These are phyloP conservation scores for Coryphaenoides rupestris DNA, from an alignment of 2,113 vertebrate genomes.

Conservation along the genomic window DNA sequence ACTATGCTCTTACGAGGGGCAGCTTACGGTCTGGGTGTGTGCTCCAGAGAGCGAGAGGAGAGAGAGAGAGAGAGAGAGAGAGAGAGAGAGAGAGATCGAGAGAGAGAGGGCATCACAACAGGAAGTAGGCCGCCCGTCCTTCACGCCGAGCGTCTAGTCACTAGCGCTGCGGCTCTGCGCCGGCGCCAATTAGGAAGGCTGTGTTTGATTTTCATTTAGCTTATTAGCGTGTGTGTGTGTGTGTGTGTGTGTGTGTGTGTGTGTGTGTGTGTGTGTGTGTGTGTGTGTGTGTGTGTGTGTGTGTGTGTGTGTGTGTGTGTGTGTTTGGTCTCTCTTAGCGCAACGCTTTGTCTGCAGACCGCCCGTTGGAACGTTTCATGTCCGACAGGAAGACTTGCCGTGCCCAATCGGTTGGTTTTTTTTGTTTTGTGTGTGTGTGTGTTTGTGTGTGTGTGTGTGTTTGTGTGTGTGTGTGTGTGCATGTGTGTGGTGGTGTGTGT, in stretches of 20 bases:
- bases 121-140: not conserved
- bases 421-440: constrained; percentile 15
- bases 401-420: too few species aligned
- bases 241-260: not conserved
- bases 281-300: not conserved
- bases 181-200: too few species aligned
- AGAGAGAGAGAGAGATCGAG: too few species aligned
- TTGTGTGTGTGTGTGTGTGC: constrained; percentile 9
- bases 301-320: not conserved
- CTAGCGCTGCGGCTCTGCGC: too few species aligned
- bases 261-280: not conserved
- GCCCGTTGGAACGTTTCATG: too few species aligned
- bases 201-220: not conserved
- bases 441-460: too few species aligned
- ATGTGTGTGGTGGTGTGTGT: constrained; percentile 12
- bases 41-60: too few species aligned
- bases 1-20: constrained; percentile 40
- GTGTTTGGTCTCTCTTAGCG: too few species aligned
- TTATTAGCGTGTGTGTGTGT: not conserved
- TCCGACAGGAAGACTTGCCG: too few species aligned
- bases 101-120: not conserved
- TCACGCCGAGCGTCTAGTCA: too few species aligned
- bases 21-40: constrained; percentile 14
- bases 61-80: too few species aligned
- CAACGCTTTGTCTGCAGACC: too few species aligned